These are phyloP conservation scores for Hemistola chrysoprasaria DNA, from an alignment of 2,888 invertebrate genomes.

Conservation along the genomic window DNA sequence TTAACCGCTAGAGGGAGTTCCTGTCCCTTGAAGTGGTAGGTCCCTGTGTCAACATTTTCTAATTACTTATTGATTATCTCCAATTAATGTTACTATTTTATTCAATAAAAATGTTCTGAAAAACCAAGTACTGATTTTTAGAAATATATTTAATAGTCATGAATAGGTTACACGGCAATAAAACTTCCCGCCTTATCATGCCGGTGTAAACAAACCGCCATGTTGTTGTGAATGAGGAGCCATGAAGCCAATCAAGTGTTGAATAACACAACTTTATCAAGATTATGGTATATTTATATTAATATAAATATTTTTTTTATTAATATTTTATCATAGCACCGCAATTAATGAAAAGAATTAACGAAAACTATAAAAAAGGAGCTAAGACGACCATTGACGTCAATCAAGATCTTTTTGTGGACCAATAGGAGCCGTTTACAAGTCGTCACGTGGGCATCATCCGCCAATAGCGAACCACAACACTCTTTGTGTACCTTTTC, in stretches of 20 bases:
- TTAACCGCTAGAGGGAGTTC: slow-evolving; percentile 52
- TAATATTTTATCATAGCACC: too few relatives aligned
- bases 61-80: slow-evolving; percentile 35
- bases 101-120: slow-evolving; percentile 58
- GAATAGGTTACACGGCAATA: slow-evolving; percentile 44
- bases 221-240: slow-evolving; percentile 67
- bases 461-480: slow-evolving; percentile 71
- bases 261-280: too few relatives aligned
- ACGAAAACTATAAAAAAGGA: slow-evolving; percentile 29
- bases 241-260: slow-evolving; percentile 49
- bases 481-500: slow-evolving; percentile 83
- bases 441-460: slow-evolving; percentile 75
- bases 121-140: slow-evolving; percentile 46
- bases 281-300: background rate
- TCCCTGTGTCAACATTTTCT: slow-evolving; percentile 59
- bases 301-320: background rate
- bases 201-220: slow-evolving; percentile 84
- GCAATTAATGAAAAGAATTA: too few relatives aligned
- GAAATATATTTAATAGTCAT: slow-evolving; percentile 29
- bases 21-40: slow-evolving; percentile 58
- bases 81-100: slow-evolving; percentile 41
- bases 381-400: slow-evolving; percentile 52
- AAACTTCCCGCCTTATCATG: slow-evolving; percentile 77
- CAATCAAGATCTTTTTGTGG: slow-evolving; percentile 33
- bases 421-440: slow-evolving; percentile 66